Percentiles rank a stretch among this genome's conserved stretches.
Conservation (phyloP, 2,113 vertebrate species). For the Suncus etruscus region DNA sequence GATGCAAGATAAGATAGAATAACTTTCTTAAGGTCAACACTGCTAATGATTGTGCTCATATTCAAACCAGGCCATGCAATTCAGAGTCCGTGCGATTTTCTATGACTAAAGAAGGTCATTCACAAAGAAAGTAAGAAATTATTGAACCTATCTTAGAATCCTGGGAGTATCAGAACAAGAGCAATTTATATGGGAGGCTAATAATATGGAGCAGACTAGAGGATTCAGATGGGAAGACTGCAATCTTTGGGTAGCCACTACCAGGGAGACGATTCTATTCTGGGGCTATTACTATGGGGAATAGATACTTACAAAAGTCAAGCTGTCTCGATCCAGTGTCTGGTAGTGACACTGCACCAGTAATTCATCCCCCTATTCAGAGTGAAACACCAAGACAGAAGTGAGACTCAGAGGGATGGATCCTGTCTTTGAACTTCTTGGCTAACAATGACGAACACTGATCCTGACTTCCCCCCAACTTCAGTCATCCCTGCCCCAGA, state of each 20-base stretch:
- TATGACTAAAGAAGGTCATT: background rate
- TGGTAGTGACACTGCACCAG: slow-evolving; percentile 82
- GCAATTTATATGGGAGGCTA: background rate
- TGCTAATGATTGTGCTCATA: background rate
- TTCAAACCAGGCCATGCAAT: background rate
- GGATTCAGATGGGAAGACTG: background rate
- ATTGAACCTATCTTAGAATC: background rate
- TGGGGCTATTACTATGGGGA: background rate
- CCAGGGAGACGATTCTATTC: background rate
- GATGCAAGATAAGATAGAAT: background rate
- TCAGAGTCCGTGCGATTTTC: background rate
- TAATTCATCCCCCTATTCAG: slow-evolving; percentile 83
- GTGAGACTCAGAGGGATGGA: background rate
- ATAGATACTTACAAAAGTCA: slow-evolving; percentile 83
- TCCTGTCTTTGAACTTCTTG: accelerated
- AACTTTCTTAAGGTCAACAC: background rate
- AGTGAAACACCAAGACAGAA: slow-evolving; percentile 34
- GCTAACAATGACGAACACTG: background rate
- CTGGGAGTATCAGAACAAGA: background rate
- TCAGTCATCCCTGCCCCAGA: background rate
- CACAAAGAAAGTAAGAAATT: background rate
- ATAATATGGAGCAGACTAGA: background rate
- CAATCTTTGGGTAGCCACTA: background rate
- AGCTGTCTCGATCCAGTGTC: slow-evolving; percentile 72
- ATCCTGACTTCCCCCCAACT: accelerated